A percentile compares a stretch with the other conserved stretches of the same genome.
phyloP scores from a whole-genome alignment of 1,140 invertebrate genomes.

The Achatina immaculata region DNA sequence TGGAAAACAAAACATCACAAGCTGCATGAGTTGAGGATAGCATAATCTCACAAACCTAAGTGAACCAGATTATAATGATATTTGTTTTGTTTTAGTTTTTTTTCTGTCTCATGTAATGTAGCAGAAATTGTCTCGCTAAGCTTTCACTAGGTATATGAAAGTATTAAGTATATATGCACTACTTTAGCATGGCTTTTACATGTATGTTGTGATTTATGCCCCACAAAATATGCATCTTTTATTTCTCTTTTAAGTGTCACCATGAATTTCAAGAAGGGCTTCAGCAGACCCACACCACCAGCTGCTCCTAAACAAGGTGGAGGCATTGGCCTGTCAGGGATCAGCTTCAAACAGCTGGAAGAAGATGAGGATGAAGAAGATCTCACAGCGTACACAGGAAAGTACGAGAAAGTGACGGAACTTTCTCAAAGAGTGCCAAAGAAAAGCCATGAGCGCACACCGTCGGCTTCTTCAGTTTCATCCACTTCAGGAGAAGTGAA shows the following conservation, averaged over 20 bases:
- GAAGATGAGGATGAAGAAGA: conserved; percentile 64
- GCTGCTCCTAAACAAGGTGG: conserved; percentile 8
- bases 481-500: conserved; percentile 18
- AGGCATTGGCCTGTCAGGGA: conserved; percentile 30
- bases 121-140: too few relatives aligned
- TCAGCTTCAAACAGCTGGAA: conserved; percentile 64
- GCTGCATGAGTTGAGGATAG: too few relatives aligned
- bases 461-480: conserved; percentile 1
- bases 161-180: not conserved
- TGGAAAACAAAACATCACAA: too few relatives aligned
- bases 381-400: conserved; percentile 54
- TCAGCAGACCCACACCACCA: conserved; percentile 30
- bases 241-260: not conserved
- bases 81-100: too few relatives aligned
- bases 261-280: conserved; percentile 53
- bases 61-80: too few relatives aligned
- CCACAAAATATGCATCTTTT: too few relatives aligned
- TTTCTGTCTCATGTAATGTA: too few relatives aligned
- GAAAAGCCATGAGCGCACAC: not conserved
- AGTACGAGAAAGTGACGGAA: conserved; percentile 54
- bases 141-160: too few relatives aligned
- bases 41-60: too few relatives aligned
- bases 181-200: not conserved
- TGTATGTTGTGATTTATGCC: too few relatives aligned
- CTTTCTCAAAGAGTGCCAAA: conserved; percentile 26